Evolutionary conservation across 2,888 invertebrate genomes (phyloP).

Genomic region (Sphaerophoria rueppellii): DNA sequence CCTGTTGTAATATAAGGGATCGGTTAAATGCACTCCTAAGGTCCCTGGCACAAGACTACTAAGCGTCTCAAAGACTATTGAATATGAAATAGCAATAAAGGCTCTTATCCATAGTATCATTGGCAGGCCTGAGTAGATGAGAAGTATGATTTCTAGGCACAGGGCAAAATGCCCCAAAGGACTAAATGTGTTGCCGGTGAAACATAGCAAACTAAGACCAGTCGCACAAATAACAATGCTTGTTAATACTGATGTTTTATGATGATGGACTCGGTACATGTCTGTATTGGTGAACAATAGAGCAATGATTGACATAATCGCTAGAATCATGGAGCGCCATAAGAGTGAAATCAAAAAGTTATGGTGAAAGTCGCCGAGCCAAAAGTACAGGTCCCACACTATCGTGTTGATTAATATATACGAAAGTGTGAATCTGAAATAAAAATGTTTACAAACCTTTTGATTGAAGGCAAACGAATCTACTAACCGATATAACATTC

Average conservation of each 20-base stretch:
- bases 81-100: conserved; percentile 90
- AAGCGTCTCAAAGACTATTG: conserved; percentile 92
- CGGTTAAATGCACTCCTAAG: conserved; percentile 82
- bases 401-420: conserved; percentile 93
- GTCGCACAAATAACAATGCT: conserved; percentile 87
- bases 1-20: conserved; percentile 87
- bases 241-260: conserved; percentile 88
- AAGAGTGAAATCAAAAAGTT: conserved; percentile 80
- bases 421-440: conserved; percentile 90
- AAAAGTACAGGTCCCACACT: conserved; percentile 94
- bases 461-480: no score
- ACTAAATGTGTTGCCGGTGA: conserved; percentile 84
- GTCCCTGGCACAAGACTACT: conserved; percentile 82
- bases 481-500: no score
- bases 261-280: conserved; percentile 87
- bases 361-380: conserved; percentile 86
- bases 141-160: conserved; percentile 92
- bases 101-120: conserved; percentile 94
- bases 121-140: conserved; percentile 96
- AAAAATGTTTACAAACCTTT: conserved; percentile 42
- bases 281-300: conserved; percentile 89
- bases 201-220: conserved; percentile 84
- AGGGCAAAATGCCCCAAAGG: conserved; percentile 92
- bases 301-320: conserved; percentile 86
- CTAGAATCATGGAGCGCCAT: conserved; percentile 86